A percentile compares a stretch with the other conserved stretches of the same genome.
Evolutionary conservation across 2,888 invertebrate genomes (phyloP).

Genomic region (Phasia obesa): DNA sequence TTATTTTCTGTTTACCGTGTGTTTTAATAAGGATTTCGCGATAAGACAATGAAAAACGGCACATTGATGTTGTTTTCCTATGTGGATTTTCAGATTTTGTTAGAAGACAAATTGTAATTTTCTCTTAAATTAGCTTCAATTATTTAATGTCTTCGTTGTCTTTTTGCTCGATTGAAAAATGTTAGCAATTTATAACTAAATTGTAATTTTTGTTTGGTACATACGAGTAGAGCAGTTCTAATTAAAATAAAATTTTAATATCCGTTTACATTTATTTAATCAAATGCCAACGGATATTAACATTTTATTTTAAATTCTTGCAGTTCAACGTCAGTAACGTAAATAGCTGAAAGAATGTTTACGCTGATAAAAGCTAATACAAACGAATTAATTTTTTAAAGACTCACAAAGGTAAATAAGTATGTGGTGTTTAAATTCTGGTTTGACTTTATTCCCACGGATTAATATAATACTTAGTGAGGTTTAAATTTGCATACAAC

Average conservation of each 20-base stretch:
- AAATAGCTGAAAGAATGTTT: too few relatives aligned
- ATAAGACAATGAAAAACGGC: slow-evolving; percentile 48
- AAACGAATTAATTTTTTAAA: too few relatives aligned
- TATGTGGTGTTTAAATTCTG: too few relatives aligned
- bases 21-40: slow-evolving; percentile 61
- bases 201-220: slow-evolving; percentile 2
- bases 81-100: slow-evolving; percentile 39
- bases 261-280: not conserved
- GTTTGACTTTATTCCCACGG: too few relatives aligned
- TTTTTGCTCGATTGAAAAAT: slow-evolving; percentile 55
- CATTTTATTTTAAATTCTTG: too few relatives aligned
- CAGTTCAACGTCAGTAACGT: too few relatives aligned
- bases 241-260: slow-evolving; percentile 43
- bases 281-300: too few relatives aligned
- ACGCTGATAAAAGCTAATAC: too few relatives aligned
- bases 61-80: slow-evolving; percentile 34
- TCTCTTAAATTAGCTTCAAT: slow-evolving; percentile 69
- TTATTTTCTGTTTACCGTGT: slow-evolving; percentile 45
- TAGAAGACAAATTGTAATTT: slow-evolving; percentile 58
- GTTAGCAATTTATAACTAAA: slow-evolving; percentile 60
- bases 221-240: too few relatives aligned
- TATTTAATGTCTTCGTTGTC: slow-evolving; percentile 67
- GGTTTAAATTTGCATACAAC: too few relatives aligned
- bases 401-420: too few relatives aligned
- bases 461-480: too few relatives aligned